Evolutionary conservation across 2,888 invertebrate species (phyloP).

Genomic region (Drosophila macrothrix): DNA sequence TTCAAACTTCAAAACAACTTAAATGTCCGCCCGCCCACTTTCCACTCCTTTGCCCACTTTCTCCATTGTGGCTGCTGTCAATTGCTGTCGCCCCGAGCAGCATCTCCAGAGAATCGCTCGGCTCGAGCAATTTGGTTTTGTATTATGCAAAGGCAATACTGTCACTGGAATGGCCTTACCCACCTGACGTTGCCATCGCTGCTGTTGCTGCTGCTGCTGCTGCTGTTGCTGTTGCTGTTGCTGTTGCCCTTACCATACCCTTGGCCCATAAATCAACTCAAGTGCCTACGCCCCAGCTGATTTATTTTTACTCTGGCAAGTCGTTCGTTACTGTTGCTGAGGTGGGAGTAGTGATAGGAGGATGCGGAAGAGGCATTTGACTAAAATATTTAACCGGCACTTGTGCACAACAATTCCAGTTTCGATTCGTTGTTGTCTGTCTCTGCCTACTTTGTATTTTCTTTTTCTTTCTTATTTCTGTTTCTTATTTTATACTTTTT

Average conservation of each 20-base stretch:
- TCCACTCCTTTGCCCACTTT: not conserved
- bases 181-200: constrained; percentile 40
- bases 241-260: constrained; percentile 52
- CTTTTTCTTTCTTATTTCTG: constrained; percentile 2
- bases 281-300: constrained; percentile 81
- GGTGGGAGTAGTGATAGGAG: not conserved
- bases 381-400: constrained; percentile 80
- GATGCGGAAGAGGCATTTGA: constrained; percentile 59
- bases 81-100: constrained; percentile 38
- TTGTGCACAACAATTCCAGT: constrained; percentile 76
- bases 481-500: constrained; percentile 3
- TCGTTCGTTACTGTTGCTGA: constrained; percentile 33
- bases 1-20: constrained; percentile 58
- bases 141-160: constrained; percentile 64
- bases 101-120: constrained; percentile 45
- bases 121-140: constrained; percentile 61
- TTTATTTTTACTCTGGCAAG: constrained; percentile 69
- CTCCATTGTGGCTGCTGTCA: constrained; percentile 52
- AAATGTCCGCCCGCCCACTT: not conserved
- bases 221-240: not conserved
- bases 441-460: constrained; percentile 7
- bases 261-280: constrained; percentile 76
- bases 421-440: constrained; percentile 47
- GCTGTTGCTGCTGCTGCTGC: not conserved
- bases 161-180: constrained; percentile 63